Percentiles rank a stretch among this genome's conserved stretches.
phyloP scores from a whole-genome alignment of 2,113 vertebrate genomes.

The Corythornis madagascariensis region DNA sequence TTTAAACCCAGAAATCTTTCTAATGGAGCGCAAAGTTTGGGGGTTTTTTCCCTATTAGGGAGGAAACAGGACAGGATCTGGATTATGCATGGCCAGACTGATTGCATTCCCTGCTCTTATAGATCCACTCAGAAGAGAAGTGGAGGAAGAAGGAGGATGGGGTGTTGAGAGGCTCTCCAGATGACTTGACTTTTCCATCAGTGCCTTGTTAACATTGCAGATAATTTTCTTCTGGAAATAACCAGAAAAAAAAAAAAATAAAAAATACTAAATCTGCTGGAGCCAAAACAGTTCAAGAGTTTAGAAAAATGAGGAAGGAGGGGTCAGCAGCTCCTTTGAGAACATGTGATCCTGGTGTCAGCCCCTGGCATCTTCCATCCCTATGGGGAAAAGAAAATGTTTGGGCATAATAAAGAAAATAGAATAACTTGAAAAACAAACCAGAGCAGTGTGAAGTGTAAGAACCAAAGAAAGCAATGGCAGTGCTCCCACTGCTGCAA shows the following conservation, averaged over 20 bases:
- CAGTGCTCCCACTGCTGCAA: background rate
- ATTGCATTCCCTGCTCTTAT: background rate
- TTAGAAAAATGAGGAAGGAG: background rate
- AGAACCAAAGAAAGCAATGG: constrained; percentile 35
- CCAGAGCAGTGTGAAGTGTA: constrained; percentile 13
- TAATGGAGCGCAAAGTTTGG: background rate
- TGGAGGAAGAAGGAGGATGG: background rate
- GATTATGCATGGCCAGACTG: background rate
- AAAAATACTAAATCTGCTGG: background rate
- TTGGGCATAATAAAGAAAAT: constrained; percentile 17
- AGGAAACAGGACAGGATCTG: background rate
- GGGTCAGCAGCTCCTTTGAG: background rate
- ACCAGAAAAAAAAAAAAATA: background rate
- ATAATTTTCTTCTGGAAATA: constrained; percentile 10
- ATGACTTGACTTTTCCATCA: background rate
- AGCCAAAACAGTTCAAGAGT: background rate
- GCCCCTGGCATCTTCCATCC: background rate
- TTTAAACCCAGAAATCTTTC: background rate
- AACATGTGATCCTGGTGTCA: background rate
- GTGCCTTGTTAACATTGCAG: background rate
- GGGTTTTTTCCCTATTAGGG: background rate
- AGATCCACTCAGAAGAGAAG: background rate
- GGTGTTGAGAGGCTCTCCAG: constrained; percentile 7
- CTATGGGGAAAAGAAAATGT: constrained; percentile 34
- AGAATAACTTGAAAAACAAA: constrained; percentile 31